Evolutionary conservation across 2,113 vertebrate species (phyloP).

Genomic region (Sander lucioperca): DNA sequence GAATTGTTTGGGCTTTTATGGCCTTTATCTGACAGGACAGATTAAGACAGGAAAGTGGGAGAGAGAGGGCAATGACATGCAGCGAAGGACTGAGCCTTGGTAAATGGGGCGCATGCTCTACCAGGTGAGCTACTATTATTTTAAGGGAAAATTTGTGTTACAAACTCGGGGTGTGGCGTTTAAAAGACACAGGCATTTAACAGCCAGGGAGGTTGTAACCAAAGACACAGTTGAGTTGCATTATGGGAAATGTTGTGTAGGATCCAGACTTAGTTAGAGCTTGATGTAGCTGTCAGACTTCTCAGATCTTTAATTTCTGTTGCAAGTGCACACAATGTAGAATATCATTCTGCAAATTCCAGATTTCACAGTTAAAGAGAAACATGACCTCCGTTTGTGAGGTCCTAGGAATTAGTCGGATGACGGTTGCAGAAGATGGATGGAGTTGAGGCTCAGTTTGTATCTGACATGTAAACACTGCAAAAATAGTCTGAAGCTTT

Average conservation of each 20-base stretch:
- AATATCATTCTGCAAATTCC: constrained; percentile 8
- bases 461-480: constrained; percentile 50
- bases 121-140: neutral
- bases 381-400: constrained; percentile 27
- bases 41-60: too few relatives aligned
- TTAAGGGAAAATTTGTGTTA: neutral
- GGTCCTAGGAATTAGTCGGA: constrained; percentile 9
- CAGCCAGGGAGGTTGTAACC: neutral
- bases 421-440: constrained; percentile 18
- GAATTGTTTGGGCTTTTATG: neutral
- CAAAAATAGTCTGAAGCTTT: constrained; percentile 37
- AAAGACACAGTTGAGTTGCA: neutral
- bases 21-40: too few relatives aligned
- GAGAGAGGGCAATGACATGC: too few relatives aligned
- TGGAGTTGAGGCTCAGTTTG: constrained; percentile 23
- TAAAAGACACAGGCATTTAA: neutral
- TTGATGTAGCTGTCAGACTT: neutral
- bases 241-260: neutral
- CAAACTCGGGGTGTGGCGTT: neutral
- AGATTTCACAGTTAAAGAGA: constrained; percentile 25
- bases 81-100: too few relatives aligned
- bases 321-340: neutral
- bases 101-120: too few relatives aligned
- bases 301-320: neutral
- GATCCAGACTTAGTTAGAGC: neutral